phyloP scores from a whole-genome alignment of 2,888 invertebrate species.

The Thumatha senex region DNA sequence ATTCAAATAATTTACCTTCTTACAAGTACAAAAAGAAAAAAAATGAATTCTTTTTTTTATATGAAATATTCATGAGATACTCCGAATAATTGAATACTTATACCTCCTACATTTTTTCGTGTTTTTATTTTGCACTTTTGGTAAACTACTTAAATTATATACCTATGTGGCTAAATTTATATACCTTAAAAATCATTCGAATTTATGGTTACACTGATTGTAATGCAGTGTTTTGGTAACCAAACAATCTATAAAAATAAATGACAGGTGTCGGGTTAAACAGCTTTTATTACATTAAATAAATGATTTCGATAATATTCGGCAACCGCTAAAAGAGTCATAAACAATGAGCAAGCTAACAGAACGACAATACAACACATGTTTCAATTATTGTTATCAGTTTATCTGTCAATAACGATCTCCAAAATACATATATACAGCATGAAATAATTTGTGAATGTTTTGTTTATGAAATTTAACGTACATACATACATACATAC shows the following conservation, averaged over 20 bases:
- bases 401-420: constrained; percentile 52
- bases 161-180: too few species aligned
- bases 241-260: constrained; percentile 41
- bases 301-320: constrained; percentile 55
- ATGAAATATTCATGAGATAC: too few species aligned
- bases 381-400: constrained; percentile 78
- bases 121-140: too few species aligned
- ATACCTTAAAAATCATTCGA: background rate
- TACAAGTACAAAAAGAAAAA: too few species aligned
- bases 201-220: constrained; percentile 11
- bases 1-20: too few species aligned
- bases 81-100: too few species aligned
- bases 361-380: constrained; percentile 63
- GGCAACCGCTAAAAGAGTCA: constrained; percentile 54
- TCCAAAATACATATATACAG: constrained; percentile 22
- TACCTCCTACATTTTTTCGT: too few species aligned
- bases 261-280: constrained; percentile 69
- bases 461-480: too few species aligned
- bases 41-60: too few species aligned
- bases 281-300: constrained; percentile 61
- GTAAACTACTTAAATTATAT: too few species aligned
- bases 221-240: constrained; percentile 29
- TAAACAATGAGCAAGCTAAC: constrained; percentile 50
- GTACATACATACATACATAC: too few species aligned
- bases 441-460: background rate